Evolutionary conservation across 2,888 invertebrate species (phyloP).

Genomic region (Drepana falcataria): DNA sequence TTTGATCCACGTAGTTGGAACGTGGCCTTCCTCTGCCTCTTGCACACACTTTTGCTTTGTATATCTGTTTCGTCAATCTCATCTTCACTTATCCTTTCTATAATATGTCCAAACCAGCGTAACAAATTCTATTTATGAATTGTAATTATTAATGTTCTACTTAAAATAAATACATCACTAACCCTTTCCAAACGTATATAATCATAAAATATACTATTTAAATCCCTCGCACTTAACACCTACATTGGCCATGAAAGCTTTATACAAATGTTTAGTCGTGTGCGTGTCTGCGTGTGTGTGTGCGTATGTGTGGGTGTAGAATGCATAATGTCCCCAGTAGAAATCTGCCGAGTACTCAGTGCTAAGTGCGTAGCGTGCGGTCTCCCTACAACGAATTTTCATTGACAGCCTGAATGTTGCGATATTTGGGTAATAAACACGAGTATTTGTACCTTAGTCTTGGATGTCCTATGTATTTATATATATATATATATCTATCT

Average conservation of each 20-base stretch:
- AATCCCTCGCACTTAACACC: not conserved
- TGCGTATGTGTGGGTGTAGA: not conserved
- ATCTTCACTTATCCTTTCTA: too few species aligned
- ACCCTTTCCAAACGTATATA: not conserved
- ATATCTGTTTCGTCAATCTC: too few species aligned
- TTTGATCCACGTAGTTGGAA: too few species aligned
- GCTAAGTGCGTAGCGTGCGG: constrained; percentile 34
- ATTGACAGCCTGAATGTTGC: not conserved
- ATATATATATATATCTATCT: too few species aligned
- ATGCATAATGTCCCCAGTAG: constrained; percentile 17
- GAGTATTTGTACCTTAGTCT: too few species aligned
- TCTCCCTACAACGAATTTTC: constrained; percentile 22
- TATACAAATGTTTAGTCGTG: not conserved
- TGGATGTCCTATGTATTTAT: too few species aligned
- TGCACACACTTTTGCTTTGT: too few species aligned
- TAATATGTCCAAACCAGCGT: not conserved
- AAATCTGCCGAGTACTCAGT: constrained; percentile 23
- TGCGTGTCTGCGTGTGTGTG: not conserved
- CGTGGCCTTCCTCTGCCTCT: too few species aligned
- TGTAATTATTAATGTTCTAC: not conserved
- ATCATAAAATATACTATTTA: not conserved
- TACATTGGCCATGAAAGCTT: not conserved
- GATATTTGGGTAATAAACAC: too few species aligned
- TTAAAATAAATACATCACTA: not conserved
- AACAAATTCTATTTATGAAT: not conserved